Conservation (phyloP, 30 jellyfish, hydroid and myxozoan genomes). For the Calvadosia cruxmelitensis region DNA sequence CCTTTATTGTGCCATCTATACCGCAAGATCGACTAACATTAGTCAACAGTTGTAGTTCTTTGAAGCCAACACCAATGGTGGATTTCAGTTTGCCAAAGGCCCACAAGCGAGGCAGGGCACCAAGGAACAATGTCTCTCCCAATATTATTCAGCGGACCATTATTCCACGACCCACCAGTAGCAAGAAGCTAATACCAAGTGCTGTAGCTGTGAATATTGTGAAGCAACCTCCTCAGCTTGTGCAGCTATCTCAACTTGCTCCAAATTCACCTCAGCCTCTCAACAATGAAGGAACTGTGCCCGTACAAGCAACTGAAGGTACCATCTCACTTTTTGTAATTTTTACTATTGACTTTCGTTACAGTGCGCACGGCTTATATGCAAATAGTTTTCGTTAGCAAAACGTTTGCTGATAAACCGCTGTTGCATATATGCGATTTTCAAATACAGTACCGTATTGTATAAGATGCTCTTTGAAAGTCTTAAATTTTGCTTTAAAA, state of each 20-base stretch:
- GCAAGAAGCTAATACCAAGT: slow-evolving; percentile 38
- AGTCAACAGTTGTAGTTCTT: background rate
- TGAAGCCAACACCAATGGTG: background rate
- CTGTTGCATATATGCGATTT: too few relatives aligned
- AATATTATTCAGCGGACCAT: background rate
- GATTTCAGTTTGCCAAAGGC: background rate
- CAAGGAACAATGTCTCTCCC: background rate
- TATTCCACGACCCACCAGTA: background rate
- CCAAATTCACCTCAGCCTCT: too few relatives aligned
- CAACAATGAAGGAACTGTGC: too few relatives aligned
- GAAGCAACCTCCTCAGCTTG: slow-evolving; percentile 90
- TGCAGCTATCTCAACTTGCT: slow-evolving; percentile 64
- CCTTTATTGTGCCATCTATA: background rate
- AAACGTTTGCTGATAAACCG: too few relatives aligned
- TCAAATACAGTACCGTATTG: too few relatives aligned
- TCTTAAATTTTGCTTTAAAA: too few relatives aligned
- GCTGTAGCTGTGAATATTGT: slow-evolving; percentile 92
- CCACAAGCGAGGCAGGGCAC: background rate
- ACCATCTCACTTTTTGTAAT: too few relatives aligned
- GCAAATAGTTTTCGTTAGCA: too few relatives aligned
- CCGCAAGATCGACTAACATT: background rate
- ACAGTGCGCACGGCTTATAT: too few relatives aligned
- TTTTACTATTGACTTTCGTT: too few relatives aligned
- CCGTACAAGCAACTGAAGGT: too few relatives aligned
- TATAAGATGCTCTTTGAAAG: too few relatives aligned